Base-by-base conservation (phyloP, 2,113 vertebrate genomes). In the Tychaedon coryphoeus region DNA sequence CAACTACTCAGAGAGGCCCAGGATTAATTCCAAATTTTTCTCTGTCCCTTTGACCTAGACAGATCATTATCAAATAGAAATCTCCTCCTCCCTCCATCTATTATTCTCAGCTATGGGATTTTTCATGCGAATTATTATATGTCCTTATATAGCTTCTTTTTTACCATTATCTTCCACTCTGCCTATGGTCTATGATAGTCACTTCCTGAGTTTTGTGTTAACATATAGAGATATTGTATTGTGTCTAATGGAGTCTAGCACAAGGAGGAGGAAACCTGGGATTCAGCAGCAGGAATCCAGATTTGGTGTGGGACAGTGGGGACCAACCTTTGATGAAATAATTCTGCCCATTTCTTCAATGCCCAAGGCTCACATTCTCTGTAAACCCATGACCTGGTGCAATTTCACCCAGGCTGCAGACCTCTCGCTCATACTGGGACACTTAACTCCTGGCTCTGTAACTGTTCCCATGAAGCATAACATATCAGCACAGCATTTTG, bases 281-380 rank as follows among this genome's bases (percentile, higher is more conserved):
- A 51, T 72, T 42, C 45, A 65, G 25, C 58, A 80, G 45, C 25
- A 73, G 62, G 7, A 86, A 88, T 48, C 20, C 54, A 76, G 42
- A 43, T 14, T 40, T 1, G 0, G 19, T 6, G 4, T 8, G 64
- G 50, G 43, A 56, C 0, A 0, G 28, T 8, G 20, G 19, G 22
- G n/a, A 60, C 7, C 0, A 2, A 40, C 6, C 6, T 74, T 20
- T 45, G 25, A 22, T 26, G 26, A 61, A 61, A 24, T n/a, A 4
- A 13, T 40, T 79, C 70, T 64, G 17, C 50, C 45, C 29, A 2
- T 74, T 81, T 77, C 40, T 80, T 62, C 56, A 10, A 18, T 36
- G 8, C 26, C 22, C 66, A 48, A n/a, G n/a, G 26, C 13, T 78
- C 48, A 14, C 8, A 6, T 19, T 16, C 12, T 33, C 40, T 33